Evolutionary conservation across 2,888 invertebrate genomes (phyloP), one percentile per base, ranked within the genome.

Genomic region (Andrena chrysosceles): DNA sequence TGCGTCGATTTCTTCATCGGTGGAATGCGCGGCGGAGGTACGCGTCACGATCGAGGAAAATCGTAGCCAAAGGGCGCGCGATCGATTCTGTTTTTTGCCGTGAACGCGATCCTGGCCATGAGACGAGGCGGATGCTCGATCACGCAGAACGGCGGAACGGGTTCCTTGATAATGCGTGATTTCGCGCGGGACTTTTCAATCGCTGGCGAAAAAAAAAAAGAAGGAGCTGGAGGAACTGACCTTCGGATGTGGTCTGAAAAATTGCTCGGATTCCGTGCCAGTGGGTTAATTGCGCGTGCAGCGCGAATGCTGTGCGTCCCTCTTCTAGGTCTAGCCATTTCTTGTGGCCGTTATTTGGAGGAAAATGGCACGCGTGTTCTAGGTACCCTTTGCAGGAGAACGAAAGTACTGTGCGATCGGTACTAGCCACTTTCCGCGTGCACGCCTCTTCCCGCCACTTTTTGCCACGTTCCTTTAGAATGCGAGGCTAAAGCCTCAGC

Each of bases 201-300:
- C 42, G 42, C 60, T 74, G 33, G 26, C 35, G 29, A n/a, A 70
- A 54, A 56, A 63, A 60, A 83, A 59, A 35, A 8, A 33, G 33
- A 33, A 60, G 77, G 1, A 56, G 10, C 26, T 4, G 56, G 56
- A 56, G 49, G 54, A 67, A 67, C 73, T 42, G 52, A 77, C 71
- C 70, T 23, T 60, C 70, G 0, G 26, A n/a, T 23, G 48, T 29
- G 60, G 31, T 71, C 23, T 52, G 16, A 56, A 54, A 75, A 67
- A 26, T 49, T 33, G 7, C 8, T 7, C 16, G 66, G 52, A 84
- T 81, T 84, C 70, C 59, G 48, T 84, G 81, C 63, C 73, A 84
- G 84, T 84, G 54, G 84, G 84, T 77, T 81, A 84, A 74, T 70
- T 49, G 67, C 52, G 31, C 42, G 5, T 16, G 42, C 33, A 23